These are phyloP conservation scores for Periophthalmus modestus DNA, from an alignment of 2,113 vertebrate genomes.

Conservation along the genomic window DNA sequence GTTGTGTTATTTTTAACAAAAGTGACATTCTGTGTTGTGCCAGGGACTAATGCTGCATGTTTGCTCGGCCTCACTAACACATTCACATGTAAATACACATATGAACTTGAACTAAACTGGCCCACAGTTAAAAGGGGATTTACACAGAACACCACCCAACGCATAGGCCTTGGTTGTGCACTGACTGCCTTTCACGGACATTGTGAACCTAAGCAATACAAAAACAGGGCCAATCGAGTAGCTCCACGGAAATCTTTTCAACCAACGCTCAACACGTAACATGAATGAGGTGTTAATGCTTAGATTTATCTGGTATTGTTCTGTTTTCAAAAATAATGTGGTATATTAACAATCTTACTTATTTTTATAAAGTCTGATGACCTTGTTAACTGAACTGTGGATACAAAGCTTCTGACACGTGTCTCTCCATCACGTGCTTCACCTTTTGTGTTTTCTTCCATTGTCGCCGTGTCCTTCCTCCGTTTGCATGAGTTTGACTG, in stretches of 20 bases:
- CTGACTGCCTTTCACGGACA: constrained; percentile 39
- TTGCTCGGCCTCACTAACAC: constrained; percentile 56
- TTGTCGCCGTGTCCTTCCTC: constrained; percentile 30
- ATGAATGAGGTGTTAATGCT: constrained; percentile 32
- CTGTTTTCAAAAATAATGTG: constrained; percentile 42
- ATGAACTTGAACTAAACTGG: constrained; percentile 7
- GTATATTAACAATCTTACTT: constrained; percentile 70
- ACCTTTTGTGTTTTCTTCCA: neutral
- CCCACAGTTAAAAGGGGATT: constrained; percentile 19
- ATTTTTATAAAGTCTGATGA: constrained; percentile 73
- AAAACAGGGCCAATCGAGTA: constrained; percentile 48
- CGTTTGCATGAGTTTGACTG: constrained; percentile 76
- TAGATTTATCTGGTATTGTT: constrained; percentile 36
- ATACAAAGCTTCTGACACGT: constrained; percentile 25
- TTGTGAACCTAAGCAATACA: constrained; percentile 68
- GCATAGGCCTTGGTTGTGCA: constrained; percentile 34
- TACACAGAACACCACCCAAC: constrained; percentile 23
- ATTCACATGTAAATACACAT: constrained; percentile 39
- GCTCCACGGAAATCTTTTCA: constrained; percentile 37
- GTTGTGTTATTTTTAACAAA: neutral
- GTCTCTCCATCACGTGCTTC: constrained; percentile 12
- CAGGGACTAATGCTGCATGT: constrained; percentile 69
- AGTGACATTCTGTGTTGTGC: constrained; percentile 40
- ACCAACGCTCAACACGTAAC: constrained; percentile 42
- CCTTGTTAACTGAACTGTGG: constrained; percentile 49